Base-by-base conservation (phyloP, 2,113 vertebrate genomes). In the Neolamprologus cancellatus region DNA sequence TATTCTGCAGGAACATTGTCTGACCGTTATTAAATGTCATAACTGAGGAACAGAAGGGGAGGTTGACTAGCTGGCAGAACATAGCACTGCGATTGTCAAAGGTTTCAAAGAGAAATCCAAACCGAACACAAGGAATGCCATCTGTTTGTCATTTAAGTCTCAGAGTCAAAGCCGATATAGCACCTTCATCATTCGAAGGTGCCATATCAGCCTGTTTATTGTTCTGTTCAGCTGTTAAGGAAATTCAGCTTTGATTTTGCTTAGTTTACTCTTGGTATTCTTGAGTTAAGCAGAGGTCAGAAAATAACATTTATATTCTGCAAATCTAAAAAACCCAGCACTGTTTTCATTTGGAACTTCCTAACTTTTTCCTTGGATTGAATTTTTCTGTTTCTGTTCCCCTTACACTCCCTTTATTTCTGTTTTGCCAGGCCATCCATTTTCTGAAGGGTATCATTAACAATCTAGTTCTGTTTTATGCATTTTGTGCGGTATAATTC, bases 31-130 rank as follows among this genome's bases (percentile, higher is more conserved):
- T 32, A 50, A 76, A n/a, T 76, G 25, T 32, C 44, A 50, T 32
- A 30, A 50, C 44, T 76, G 44, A 50, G 2, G 15, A 76, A 32
- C 71, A 76, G 71, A 50, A 50, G 71, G 25, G 0, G 44, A 76
- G 71, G 10, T 76, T 76, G 71, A 50, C 25, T 76, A 50, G 25
- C 0, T 76, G 71, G 71, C 71, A 48, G 71, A 48, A 18, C 15
- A 50, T 76, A 50, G 23, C 44, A 76, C 25, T 3, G 44, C 0
- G 10, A 76, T 87, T 88, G 50, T 32, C 25, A 8, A 78, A 81
- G 32, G 46, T 82, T 86, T 90, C 46, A 57, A 81, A 89, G 87
- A 81, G 61, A 53, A 81, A 83, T 87, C 39, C 86, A 88, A 89
- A 84, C 28, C 66, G 83, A 90, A 91, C 78, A 92, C 52, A 57